Percentiles rank a stretch among this genome's conserved stretches.
Evolutionary conservation across 1,140 invertebrate genomes (phyloP).

Genomic region (Conus betulinus): DNA sequence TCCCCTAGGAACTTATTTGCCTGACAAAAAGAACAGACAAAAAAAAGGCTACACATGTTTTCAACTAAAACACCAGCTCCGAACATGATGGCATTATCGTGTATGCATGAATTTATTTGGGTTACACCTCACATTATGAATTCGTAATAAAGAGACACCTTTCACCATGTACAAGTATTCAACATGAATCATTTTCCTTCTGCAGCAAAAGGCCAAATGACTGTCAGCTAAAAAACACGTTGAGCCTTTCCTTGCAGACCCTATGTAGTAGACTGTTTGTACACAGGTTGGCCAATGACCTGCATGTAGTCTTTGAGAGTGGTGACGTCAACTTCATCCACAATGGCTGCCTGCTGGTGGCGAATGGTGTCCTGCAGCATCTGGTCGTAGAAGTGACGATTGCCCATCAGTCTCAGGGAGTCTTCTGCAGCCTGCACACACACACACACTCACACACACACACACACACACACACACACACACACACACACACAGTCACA

Average conservation of each 20-base stretch:
- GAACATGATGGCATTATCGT: no score
- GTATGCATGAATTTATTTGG: no score
- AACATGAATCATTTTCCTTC: neutral
- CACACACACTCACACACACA: neutral
- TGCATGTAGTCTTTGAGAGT: conserved; percentile 76
- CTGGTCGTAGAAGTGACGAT: conserved; percentile 73
- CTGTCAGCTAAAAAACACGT: neutral
- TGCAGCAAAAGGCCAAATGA: neutral
- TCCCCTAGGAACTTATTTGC: no score
- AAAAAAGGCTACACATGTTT: no score
- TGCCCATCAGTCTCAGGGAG: conserved; percentile 72
- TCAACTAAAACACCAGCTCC: no score
- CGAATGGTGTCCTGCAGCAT: conserved; percentile 71
- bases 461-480: conserved; percentile 4
- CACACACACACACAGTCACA: neutral
- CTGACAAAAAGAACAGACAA: no score
- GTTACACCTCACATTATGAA: no score
- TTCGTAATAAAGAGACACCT: no score
- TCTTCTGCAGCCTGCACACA: conserved; percentile 70
- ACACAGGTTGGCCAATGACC: conserved; percentile 61
- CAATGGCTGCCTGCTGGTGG: conserved; percentile 65
- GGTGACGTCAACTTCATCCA: conserved; percentile 73
- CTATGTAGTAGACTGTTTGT: no score
- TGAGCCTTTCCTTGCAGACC: no score
- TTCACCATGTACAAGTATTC: no score